Evolutionary conservation across 92 coral and sea anemone genomes (phyloP).

Genomic region (Zoanthus sociatus): DNA sequence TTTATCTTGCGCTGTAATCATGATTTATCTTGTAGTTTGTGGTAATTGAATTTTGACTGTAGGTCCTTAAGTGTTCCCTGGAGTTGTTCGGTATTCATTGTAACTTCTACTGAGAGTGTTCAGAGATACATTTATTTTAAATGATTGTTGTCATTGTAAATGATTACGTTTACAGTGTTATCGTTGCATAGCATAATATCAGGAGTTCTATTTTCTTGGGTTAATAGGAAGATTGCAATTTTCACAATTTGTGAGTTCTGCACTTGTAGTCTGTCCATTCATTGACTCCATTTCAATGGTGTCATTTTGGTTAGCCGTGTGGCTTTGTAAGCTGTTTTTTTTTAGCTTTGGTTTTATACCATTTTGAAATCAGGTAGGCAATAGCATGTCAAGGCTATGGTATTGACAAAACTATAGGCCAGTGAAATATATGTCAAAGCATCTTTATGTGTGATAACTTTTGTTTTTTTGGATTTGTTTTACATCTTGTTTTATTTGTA

Average conservation of each 20-base stretch:
- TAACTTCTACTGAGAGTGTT: background rate
- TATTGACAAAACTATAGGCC: constrained; percentile 4
- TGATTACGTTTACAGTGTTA: background rate
- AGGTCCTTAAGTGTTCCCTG: background rate
- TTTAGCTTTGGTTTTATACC: background rate
- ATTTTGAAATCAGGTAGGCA: background rate
- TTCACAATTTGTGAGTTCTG: background rate
- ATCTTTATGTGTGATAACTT: constrained; percentile 10
- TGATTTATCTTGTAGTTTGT: background rate
- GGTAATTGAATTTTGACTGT: background rate
- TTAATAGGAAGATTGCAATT: background rate
- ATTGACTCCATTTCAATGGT: background rate
- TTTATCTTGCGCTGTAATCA: background rate
- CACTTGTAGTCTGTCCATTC: background rate
- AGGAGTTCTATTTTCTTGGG: background rate
- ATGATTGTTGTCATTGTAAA: background rate
- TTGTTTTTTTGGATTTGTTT: constrained; percentile 32
- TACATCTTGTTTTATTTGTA: background rate
- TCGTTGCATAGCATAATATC: background rate
- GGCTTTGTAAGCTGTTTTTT: background rate
- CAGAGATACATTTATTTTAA: too few relatives aligned
- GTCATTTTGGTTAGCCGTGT: constrained; percentile 2
- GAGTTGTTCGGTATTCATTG: background rate
- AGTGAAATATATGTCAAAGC: constrained; percentile 36
- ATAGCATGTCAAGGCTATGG: constrained; percentile 5